phyloP scores from a whole-genome alignment of 2,797 vertebrate genomes.

The Sebastes minor region DNA sequence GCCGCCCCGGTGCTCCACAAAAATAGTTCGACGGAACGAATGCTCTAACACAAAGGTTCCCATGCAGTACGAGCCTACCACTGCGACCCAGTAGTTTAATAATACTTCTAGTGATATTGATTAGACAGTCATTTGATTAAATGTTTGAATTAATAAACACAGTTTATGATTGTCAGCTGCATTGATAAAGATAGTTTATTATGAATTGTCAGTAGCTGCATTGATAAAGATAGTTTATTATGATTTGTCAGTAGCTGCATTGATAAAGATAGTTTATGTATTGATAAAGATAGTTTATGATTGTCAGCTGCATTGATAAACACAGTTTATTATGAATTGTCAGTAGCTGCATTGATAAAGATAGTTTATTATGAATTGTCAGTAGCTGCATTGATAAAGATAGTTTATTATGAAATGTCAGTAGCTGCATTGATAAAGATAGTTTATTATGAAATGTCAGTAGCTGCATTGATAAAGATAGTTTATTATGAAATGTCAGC shows the following conservation, averaged over 20 bases:
- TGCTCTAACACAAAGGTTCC: conserved; percentile 35
- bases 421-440: not conserved
- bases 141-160: not conserved
- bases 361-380: not conserved
- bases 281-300: not conserved
- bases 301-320: no score
- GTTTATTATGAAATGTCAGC: not conserved
- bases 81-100: not conserved
- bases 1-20: conserved; percentile 37
- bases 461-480: not conserved
- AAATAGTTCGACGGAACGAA: conserved; percentile 53
- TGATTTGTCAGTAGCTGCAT: not conserved
- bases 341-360: no score
- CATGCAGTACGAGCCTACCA: rapidly evolving
- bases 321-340: no score
- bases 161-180: no score
- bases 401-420: not conserved
- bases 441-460: not conserved
- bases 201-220: not conserved
- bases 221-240: not conserved
- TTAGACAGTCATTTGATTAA: not conserved
- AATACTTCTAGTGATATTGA: not conserved
- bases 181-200: no score
- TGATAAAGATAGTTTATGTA: not conserved
- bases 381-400: not conserved